Evolutionary conservation across 2,797 vertebrate genomes (phyloP), one percentile per base, ranked within the genome.

Genomic region (Chloroceryle inda): DNA sequence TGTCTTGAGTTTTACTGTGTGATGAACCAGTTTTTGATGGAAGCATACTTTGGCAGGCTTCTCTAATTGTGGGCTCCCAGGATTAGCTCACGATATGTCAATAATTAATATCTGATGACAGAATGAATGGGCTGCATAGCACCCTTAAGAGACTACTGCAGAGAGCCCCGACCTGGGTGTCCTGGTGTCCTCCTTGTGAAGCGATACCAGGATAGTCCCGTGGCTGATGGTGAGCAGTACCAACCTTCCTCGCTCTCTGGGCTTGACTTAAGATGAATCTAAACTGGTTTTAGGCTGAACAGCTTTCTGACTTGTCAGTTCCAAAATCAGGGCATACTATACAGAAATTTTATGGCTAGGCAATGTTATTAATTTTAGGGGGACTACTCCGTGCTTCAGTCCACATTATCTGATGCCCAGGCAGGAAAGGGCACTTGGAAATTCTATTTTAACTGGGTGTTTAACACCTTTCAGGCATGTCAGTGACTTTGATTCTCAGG

Each of bases 401-500:
- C 61, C 52, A 7, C 4, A 0, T 33, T 64, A 1, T 21, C 53
- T 59, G 81, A 44, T 85, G 50, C 42, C 55, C 69, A 85, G 80
- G 35, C 69, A 73, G n/a, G 55, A 73, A 76, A 62, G 52, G 80
- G 35, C 15, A 9, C 68, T 58, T 49, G 61, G 78, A 67, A 93
- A 67, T 64, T 67, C 55, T 18, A 1, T 83, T 94, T 76, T 55
- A 74, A 9, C 71, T 14, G 71, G 35, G 77, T 81, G 78, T 74
- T 86, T 59, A 73, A 90, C 59, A 17, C 47, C 80, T 94, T 94
- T 73, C 52, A 58, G 33, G 75, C 13, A 10, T 23, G 37, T 82
- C 83, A 71, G 63, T 18, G 84, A 26, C 88, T 93, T 90, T 84
- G 67, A 76, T 82, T 94, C 56, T 38, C 77, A 29, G 59, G 66